A percentile compares a stretch with the other conserved stretches of the same genome.
These are phyloP conservation scores for Acanthoscelides obtectus DNA, from an alignment of 2,888 invertebrate genomes.

Conservation along the genomic window DNA sequence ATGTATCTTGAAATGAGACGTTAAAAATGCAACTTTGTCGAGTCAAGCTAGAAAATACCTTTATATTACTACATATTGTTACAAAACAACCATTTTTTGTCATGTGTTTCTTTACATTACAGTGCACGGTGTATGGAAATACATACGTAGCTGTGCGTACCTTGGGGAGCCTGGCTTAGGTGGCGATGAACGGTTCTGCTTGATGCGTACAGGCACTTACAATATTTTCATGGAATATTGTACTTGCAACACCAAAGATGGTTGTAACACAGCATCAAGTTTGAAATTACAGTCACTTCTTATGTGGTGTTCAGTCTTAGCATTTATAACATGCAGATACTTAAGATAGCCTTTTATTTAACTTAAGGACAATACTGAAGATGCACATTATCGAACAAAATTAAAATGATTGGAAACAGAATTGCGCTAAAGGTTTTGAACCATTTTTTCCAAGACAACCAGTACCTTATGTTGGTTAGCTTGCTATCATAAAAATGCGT, in stretches of 20 bases:
- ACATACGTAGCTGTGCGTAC: constrained; percentile 83
- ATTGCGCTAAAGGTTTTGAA: no score
- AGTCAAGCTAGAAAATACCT: no score
- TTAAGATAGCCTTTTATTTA: not conserved
- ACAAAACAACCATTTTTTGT: not conserved
- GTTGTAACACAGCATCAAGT: constrained; percentile 63
- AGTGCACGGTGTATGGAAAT: constrained; percentile 87
- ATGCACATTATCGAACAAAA: no score
- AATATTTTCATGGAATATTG: constrained; percentile 93
- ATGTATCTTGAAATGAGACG: no score
- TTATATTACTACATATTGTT: no score
- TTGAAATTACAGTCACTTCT: constrained; percentile 1
- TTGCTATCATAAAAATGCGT: no score
- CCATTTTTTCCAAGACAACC: no score
- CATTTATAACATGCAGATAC: not conserved
- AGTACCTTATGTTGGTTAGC: no score
- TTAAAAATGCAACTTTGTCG: no score
- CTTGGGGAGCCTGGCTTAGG: constrained; percentile 86
- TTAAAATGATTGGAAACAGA: no score
- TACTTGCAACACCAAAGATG: constrained; percentile 88
- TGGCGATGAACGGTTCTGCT: constrained; percentile 85
- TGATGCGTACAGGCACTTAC: constrained; percentile 87
- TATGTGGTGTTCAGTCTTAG: not conserved
- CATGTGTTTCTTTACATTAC: constrained; percentile 29
- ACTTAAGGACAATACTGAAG: no score